Base-by-base conservation (phyloP, 2,888 invertebrate species). In the Pycnomerus fuliginosus region DNA sequence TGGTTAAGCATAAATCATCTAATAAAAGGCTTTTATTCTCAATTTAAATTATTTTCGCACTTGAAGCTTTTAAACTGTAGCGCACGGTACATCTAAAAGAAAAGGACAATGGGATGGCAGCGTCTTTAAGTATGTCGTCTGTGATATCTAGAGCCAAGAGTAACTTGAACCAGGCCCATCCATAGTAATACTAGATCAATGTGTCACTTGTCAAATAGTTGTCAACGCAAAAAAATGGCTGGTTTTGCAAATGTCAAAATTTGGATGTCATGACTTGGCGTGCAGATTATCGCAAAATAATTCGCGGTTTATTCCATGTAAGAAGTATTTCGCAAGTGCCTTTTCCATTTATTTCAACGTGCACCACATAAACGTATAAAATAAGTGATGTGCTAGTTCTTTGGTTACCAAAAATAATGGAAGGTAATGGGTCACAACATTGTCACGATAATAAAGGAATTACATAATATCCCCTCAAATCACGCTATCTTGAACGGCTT, bases 251-350 rank as follows among this genome's bases (percentile, higher is more conserved):
- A 41, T 35, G 42, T 36, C 42, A 43, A 30, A 24, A 27, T 41
- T 39, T 39, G 17, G 17, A 41, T 41, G 42, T 38, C 38, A 44
- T 44, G 44, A 39, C 44, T 38, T 34, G 39, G 34, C 38, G 44
- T 34, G 39, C 39, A 24, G 17, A 23, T 38, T 12, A 39, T 39
- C 22, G 39, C 39, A 33, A 22, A 10, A 20, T 38, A 33, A 29
- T 44, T 35, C 44, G 38, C 30, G 31, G 17, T 37, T 31, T 44
- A 29, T n/a, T 39, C 4, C 25, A 44, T 33, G 44, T 44, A 44
- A 44, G 44, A 17, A 34, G 11, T 33, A 38, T 39, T 29, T 30
- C 22, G 30, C 11, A 39, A 22, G 44, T 44, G 39, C 44, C 44
- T 44, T 44, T 14, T 39, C 33, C 38, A 33, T 33, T 10, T 44